A percentile compares a stretch with the other conserved stretches of the same genome.
These are phyloP conservation scores for Poicephalus meyeri DNA, from an alignment of 2,113 vertebrate genomes.

Conservation along the genomic window DNA sequence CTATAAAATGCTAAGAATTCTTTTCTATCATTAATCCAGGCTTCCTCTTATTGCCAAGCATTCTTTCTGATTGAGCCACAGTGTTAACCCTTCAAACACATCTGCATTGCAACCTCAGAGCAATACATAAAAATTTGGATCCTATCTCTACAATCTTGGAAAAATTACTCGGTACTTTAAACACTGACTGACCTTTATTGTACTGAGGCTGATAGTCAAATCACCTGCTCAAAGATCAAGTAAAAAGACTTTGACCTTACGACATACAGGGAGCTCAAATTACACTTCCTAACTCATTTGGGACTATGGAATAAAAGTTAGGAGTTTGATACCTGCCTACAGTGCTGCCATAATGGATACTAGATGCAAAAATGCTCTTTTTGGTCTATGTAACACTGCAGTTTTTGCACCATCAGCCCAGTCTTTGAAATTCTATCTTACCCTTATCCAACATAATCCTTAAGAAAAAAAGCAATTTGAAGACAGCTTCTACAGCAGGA, in stretches of 20 bases:
- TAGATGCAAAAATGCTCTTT: background rate
- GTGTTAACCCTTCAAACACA: slow-evolving; percentile 63
- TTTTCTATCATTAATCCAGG: slow-evolving; percentile 68
- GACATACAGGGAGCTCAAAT: background rate
- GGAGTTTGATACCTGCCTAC: background rate
- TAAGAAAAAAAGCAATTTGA: background rate
- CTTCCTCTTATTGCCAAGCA: slow-evolving; percentile 67
- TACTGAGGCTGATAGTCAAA: background rate
- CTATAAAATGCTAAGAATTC: slow-evolving; percentile 72
- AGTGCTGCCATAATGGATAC: background rate
- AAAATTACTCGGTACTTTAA: background rate
- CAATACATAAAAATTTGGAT: background rate
- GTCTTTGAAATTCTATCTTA: slow-evolving; percentile 31
- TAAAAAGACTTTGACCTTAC: slow-evolving; percentile 7
- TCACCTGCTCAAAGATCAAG: slow-evolving; percentile 29
- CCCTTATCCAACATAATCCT: slow-evolving; percentile 20
- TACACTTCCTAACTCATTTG: background rate
- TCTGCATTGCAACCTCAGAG: background rate
- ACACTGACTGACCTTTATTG: background rate
- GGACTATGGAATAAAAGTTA: background rate
- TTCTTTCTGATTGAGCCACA: slow-evolving; percentile 71
- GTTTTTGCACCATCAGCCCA: background rate
- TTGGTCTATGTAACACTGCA: background rate
- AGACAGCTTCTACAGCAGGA: background rate
- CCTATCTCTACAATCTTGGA: background rate